Evolutionary conservation across 2,797 vertebrate genomes (phyloP).

Genomic region (Sciurus carolinensis): DNA sequence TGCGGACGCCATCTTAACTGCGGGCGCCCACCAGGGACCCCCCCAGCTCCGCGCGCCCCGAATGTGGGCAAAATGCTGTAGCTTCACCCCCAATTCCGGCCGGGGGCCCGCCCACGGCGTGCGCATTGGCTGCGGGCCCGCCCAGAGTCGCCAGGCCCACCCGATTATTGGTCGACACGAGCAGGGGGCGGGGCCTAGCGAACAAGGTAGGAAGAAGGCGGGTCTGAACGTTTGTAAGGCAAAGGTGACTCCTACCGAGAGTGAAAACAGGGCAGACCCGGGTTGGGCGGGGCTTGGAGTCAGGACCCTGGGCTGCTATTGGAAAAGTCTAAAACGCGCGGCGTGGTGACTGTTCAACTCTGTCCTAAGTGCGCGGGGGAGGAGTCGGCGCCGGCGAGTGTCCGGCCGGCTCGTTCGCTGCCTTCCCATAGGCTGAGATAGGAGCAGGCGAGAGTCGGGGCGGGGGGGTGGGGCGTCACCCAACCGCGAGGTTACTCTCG

Average conservation of each 20-base stretch:
- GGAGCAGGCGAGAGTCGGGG: slow-evolving; percentile 88
- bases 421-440: slow-evolving; percentile 85
- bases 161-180: slow-evolving; percentile 74
- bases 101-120: slow-evolving; percentile 79
- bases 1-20: slow-evolving; percentile 89
- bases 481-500: slow-evolving; percentile 77
- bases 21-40: slow-evolving; percentile 83
- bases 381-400: slow-evolving; percentile 56
- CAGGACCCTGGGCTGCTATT: slow-evolving; percentile 49
- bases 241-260: slow-evolving; percentile 85
- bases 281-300: slow-evolving; percentile 48
- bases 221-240: slow-evolving; percentile 84
- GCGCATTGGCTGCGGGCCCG: slow-evolving; percentile 85
- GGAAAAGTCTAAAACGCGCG: slow-evolving; percentile 53
- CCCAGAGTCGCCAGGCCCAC: slow-evolving; percentile 37
- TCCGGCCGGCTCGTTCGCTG: slow-evolving; percentile 63
- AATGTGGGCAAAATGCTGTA: slow-evolving; percentile 73
- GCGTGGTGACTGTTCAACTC: slow-evolving; percentile 16
- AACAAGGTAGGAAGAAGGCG: slow-evolving; percentile 78
- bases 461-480: slow-evolving; percentile 72
- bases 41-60: slow-evolving; percentile 77
- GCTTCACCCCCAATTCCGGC: slow-evolving; percentile 85
- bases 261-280: not conserved
- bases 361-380: slow-evolving; percentile 66
- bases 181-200: slow-evolving; percentile 79